Percentiles rank a stretch among this genome's conserved stretches.
These are phyloP conservation scores for Neogale vison DNA, from an alignment of 2,113 vertebrate genomes.

Conservation along the genomic window DNA sequence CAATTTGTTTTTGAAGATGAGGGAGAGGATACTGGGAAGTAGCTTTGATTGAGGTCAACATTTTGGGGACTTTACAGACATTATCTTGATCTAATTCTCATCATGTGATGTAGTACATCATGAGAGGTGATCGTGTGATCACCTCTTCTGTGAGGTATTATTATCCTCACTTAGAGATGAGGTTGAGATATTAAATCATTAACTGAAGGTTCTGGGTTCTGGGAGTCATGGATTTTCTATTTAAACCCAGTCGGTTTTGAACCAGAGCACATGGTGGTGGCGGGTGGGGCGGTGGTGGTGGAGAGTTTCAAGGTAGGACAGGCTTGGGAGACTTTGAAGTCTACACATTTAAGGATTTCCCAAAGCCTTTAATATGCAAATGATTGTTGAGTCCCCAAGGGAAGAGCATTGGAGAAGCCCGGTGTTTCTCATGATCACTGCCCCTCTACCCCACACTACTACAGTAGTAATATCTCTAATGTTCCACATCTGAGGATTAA, in stretches of 20 bases:
- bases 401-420: neutral
- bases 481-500: neutral
- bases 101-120: neutral
- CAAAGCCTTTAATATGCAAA: neutral
- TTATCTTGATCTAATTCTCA: constrained; percentile 42
- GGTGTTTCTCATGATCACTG: neutral
- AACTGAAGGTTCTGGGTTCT: constrained; percentile 5
- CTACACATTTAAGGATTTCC: neutral
- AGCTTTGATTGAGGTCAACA: neutral
- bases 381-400: neutral
- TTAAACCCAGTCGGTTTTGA: constrained; percentile 10
- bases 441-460: neutral
- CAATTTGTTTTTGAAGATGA: neutral
- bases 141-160: neutral
- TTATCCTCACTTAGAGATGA: constrained; percentile 30
- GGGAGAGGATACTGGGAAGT: neutral
- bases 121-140: no score
- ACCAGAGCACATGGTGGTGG: neutral
- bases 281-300: neutral
- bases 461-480: neutral
- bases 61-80: constrained; percentile 25
- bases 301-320: neutral
- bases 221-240: neutral
- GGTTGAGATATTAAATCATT: constrained; percentile 33
- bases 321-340: neutral